Percentiles rank a stretch among this genome's conserved stretches.
Conservation (phyloP, 2,888 invertebrate genomes). For the Epinotia nisella region DNA sequence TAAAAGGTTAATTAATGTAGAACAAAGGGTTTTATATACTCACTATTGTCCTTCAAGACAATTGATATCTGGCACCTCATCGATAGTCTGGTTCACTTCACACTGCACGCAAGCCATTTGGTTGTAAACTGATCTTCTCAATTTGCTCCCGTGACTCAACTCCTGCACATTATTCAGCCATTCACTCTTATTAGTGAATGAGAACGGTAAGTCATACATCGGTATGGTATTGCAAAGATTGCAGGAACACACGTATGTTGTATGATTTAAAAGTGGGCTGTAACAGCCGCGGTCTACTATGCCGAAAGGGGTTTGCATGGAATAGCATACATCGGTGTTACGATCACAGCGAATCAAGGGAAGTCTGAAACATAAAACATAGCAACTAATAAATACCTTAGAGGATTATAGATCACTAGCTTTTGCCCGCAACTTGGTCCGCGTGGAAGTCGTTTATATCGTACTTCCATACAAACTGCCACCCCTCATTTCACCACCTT, state of each 20-base stretch:
- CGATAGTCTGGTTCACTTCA: conserved; percentile 64
- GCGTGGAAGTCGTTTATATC: no score
- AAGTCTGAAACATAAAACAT: conserved; percentile 58
- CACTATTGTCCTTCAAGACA: conserved; percentile 73
- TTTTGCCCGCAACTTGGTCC: no score
- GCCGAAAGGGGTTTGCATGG: conserved; percentile 74
- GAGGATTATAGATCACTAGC: no score
- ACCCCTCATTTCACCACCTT: no score
- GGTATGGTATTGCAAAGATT: conserved; percentile 75
- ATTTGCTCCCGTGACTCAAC: conserved; percentile 63
- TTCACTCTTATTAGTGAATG: conserved; percentile 63
- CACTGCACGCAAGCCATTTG: conserved; percentile 73
- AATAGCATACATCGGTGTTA: conserved; percentile 68
- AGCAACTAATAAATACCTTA: no score
- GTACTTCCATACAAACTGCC: no score
- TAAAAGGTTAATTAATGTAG: neutral
- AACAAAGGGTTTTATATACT: conserved; percentile 49
- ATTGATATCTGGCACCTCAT: conserved; percentile 51
- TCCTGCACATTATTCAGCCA: conserved; percentile 73
- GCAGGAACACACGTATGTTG: conserved; percentile 71
- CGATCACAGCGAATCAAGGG: conserved; percentile 60
- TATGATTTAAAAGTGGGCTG: conserved; percentile 64
- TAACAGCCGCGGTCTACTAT: conserved; percentile 72
- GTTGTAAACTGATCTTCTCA: conserved; percentile 66
- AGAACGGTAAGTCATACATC: conserved; percentile 69